Percentiles rank a stretch among this genome's conserved stretches.
phyloP scores from a whole-genome alignment of 2,113 vertebrate species.

The Brachyhypopomus gauderio region DNA sequence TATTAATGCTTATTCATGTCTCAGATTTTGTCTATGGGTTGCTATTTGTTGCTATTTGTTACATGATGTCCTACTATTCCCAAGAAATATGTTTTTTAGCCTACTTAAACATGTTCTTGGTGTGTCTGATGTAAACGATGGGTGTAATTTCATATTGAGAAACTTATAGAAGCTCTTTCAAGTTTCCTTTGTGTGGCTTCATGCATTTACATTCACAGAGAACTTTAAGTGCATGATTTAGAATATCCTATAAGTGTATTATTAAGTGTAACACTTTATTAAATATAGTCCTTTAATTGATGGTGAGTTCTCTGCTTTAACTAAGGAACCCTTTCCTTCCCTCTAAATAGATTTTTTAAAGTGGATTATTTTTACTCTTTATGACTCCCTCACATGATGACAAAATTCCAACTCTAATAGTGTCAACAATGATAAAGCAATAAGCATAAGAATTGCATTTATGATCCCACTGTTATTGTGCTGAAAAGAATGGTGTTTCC shows the following conservation, averaged over 20 bases:
- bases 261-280: background rate
- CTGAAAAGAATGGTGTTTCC: background rate
- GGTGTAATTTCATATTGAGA: background rate
- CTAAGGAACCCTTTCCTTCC: background rate
- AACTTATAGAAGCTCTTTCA: background rate
- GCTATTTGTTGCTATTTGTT: no score
- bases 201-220: background rate
- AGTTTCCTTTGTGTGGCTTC: background rate
- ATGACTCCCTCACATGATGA: background rate
- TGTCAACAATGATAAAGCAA: background rate
- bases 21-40: no score
- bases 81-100: no score
- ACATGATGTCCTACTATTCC: no score
- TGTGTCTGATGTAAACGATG: background rate
- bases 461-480: background rate
- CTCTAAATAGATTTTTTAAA: slow-evolving; percentile 5
- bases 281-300: background rate
- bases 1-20: no score
- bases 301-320: background rate
- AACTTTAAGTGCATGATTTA: background rate
- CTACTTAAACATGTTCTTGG: background rate
- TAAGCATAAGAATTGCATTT: slow-evolving; percentile 19
- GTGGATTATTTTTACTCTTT: background rate
- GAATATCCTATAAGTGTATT: background rate
- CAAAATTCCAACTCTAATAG: slow-evolving; percentile 18